Base-by-base conservation (phyloP, 2,113 vertebrate species). In the Cyprinodon tularosa region DNA sequence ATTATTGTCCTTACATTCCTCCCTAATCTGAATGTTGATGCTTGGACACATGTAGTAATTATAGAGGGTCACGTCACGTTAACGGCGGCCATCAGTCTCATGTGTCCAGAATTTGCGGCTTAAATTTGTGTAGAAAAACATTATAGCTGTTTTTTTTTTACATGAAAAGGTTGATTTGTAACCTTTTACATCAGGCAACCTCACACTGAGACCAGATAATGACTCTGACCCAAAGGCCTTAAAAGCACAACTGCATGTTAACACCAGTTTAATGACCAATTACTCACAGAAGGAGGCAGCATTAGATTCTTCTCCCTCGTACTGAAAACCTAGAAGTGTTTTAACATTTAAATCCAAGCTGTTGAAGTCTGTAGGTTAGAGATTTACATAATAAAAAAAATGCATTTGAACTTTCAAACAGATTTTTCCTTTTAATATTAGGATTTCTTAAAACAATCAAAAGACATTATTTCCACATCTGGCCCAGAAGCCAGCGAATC, bases 221-320 rank as follows among this genome's bases (percentile, higher is more conserved):
- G 40, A 57, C 38, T 73, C 64, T 17, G 12, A 53, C 66, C 66
- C 42, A 59, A 2, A 12, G 20, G 62, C 22, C 74, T 57, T n/a
- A 59, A 74, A 69, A 13, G n/a, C 0, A n/a, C 62, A 70, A 85
- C 45, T 47, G 60, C 61, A 61, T 72, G 40, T 69, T 77, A 60
- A 66, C 70, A 12, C 44, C 40, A 66, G 15, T 80, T 79, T 78
- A 79, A 84, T 82, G 64, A 71, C 36, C 45, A 38, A 66, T 78
- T 73, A 69, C 0, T 83, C 44, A 69, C 36, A 73, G 66, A 66
- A 62, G 72, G 65, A 12, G 38, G 3, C 3, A 42, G 42, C 60
- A 47, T 45, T n/a, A 29, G 39, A 40, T 61, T 29, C 45, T 74
- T 73, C 69, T 74, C 39, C 44, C 5, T 42, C 48, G 29, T 64